A percentile compares a stretch with the other conserved stretches of the same genome.
These are phyloP conservation scores for Genyomyrus donnyi DNA, from an alignment of 2,113 vertebrate species.

Conservation along the genomic window DNA sequence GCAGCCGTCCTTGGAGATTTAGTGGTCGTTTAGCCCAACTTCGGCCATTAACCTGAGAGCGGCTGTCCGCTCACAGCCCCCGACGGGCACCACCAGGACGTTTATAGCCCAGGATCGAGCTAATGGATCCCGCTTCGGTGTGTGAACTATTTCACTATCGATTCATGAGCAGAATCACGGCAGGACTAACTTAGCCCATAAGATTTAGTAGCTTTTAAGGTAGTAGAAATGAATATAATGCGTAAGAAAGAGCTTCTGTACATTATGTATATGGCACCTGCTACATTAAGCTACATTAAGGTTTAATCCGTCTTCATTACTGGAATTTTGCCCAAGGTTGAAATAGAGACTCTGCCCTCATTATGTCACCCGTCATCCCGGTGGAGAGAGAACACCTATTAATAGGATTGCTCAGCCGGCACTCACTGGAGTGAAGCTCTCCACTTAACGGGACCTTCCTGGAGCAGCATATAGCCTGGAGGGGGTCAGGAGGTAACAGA, in stretches of 20 bases:
- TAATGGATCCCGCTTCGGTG: conserved; percentile 96
- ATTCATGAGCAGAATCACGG: conserved; percentile 83
- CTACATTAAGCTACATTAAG: conserved; percentile 99
- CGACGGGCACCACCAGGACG: conserved; percentile 59
- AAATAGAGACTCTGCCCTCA: conserved; percentile 82
- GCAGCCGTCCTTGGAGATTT: conserved; percentile 65
- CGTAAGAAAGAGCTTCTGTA: conserved; percentile 98
- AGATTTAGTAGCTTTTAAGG: conserved; percentile 99
- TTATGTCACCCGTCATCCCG: conserved; percentile 55
- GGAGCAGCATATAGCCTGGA: not conserved
- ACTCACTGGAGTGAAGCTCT: conserved; percentile 63
- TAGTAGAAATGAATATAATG: conserved; percentile 99
- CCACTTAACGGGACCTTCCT: conserved; percentile 58
- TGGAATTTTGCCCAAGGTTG: conserved; percentile 97
- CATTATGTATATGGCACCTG: conserved; percentile 99
- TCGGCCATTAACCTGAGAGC: conserved; percentile 72
- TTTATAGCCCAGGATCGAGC: conserved; percentile 85
- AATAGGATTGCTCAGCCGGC: conserved; percentile 62
- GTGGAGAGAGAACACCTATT: conserved; percentile 62
- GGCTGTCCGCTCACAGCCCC: conserved; percentile 51
- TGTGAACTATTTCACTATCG: conserved; percentile 99
- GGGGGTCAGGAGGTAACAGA: not conserved
- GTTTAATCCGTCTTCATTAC: conserved; percentile 99
- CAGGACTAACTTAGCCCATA: conserved; percentile 80
- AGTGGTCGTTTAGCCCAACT: conserved; percentile 70